These are phyloP conservation scores for Athalia circularis DNA, from an alignment of 2,888 invertebrate genomes.

Conservation along the genomic window DNA sequence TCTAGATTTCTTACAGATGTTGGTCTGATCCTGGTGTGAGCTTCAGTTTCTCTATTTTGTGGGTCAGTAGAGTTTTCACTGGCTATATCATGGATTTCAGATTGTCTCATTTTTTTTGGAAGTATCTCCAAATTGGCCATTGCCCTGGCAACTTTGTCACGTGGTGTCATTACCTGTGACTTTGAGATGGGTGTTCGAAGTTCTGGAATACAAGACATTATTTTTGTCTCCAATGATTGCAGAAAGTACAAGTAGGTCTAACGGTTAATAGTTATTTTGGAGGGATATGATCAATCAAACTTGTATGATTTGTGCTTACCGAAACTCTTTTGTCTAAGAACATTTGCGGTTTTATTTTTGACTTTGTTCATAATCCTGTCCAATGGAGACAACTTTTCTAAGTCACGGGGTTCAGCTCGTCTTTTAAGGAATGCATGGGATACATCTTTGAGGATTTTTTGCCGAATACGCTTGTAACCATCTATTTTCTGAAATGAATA, in stretches of 20 bases:
- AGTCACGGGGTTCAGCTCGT: conserved; percentile 61
- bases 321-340: conserved; percentile 71
- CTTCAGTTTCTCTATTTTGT: conserved; percentile 25
- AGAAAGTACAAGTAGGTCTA: no score
- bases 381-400: conserved; percentile 72
- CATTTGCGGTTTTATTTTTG: conserved; percentile 76
- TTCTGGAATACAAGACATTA: conserved; percentile 45
- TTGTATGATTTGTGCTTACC: conserved; percentile 11
- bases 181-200: conserved; percentile 47
- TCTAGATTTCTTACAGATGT: conserved; percentile 17
- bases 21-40: conserved; percentile 10
- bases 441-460: conserved; percentile 75
- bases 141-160: conserved; percentile 50
- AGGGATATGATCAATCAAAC: conserved; percentile 28
- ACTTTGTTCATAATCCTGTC: conserved; percentile 76
- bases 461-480: conserved; percentile 74
- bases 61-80: background rate
- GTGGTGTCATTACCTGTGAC: conserved; percentile 51
- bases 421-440: conserved; percentile 70
- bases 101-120: conserved; percentile 57
- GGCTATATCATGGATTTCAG: conserved; percentile 49
- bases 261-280: no score
- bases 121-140: conserved; percentile 52
- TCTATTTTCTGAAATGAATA: conserved; percentile 74
- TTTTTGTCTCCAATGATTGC: conserved; percentile 1